Conservation (phyloP, 2,888 invertebrate genomes). For the Podotricha telesiphe region DNA sequence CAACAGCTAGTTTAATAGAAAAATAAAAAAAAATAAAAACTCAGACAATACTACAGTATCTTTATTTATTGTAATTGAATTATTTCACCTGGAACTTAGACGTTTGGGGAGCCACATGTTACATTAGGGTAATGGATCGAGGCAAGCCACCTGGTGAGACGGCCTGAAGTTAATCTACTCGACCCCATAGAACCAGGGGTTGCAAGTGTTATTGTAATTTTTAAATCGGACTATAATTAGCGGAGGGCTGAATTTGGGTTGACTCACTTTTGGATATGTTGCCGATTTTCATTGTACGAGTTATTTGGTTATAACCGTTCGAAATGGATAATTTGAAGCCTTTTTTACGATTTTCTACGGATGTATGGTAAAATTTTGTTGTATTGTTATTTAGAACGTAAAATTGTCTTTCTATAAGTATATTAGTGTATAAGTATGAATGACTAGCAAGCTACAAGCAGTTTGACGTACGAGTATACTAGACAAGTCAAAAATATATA, state of each 20-base stretch:
- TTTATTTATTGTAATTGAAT: slow-evolving; percentile 39
- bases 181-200: slow-evolving; percentile 42
- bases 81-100: slow-evolving; percentile 43
- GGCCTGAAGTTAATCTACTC: slow-evolving; percentile 56
- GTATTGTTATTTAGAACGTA: too few relatives aligned
- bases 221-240: slow-evolving; percentile 46
- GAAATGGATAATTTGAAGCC: not conserved
- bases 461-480: too few relatives aligned
- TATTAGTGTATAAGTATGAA: too few relatives aligned
- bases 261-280: slow-evolving; percentile 31
- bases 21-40: slow-evolving; percentile 3
- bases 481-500: too few relatives aligned
- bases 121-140: slow-evolving; percentile 53
- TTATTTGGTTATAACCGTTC: slow-evolving; percentile 8
- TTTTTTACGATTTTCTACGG: not conserved
- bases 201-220: slow-evolving; percentile 49
- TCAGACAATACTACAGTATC: slow-evolving; percentile 14
- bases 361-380: not conserved
- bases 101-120: slow-evolving; percentile 39
- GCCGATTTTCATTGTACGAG: not conserved
- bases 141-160: slow-evolving; percentile 60
- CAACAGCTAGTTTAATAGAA: too few relatives aligned
- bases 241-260: slow-evolving; percentile 35
- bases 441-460: too few relatives aligned
- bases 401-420: too few relatives aligned